These are phyloP conservation scores for roundworm (Caenorhabditis elegans) DNA, from an alignment of 1,140 invertebrate species.

Conservation along the genomic window WBcel235 BX284605.5:10687501-10688000, in stretches of 20 bases:
- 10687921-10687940: neutral
- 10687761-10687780: neutral
- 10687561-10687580: too few species aligned
- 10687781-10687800: neutral
- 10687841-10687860: neutral
- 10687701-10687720: neutral
- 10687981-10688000: neutral
- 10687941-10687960: neutral
- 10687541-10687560: too few species aligned
- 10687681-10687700: neutral
- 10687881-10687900: slow-evolving; percentile 11
- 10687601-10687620: too few species aligned
- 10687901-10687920: slow-evolving; percentile 7
- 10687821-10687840: neutral
- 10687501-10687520: too few species aligned
- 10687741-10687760: neutral
- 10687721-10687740: neutral
- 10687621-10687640: too few species aligned
- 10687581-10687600: too few species aligned
- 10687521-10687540: too few species aligned
- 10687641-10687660: too few species aligned
- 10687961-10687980: neutral
- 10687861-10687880: neutral
- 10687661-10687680: neutral
- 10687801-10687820: neutral